These are phyloP conservation scores for Platycercus adscitus DNA, from an alignment of 2,113 vertebrate genomes.

Conservation along the genomic window DNA sequence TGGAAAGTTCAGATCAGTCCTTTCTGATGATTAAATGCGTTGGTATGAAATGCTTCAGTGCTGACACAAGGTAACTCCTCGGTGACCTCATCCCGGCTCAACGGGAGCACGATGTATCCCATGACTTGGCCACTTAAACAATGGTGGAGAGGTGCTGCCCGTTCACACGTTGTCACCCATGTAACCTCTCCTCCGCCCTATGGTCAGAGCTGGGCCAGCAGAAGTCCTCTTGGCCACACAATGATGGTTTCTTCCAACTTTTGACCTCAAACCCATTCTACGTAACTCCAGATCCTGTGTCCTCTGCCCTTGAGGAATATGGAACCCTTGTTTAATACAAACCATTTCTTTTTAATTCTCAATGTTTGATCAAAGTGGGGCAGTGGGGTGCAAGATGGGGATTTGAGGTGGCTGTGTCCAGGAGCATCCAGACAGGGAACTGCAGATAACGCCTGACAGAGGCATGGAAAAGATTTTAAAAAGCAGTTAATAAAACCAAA, in stretches of 20 bases:
- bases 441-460: rapidly evolving
- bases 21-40: not conserved
- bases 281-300: not conserved
- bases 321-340: not conserved
- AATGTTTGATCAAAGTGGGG: not conserved
- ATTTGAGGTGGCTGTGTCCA: not conserved
- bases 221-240: not conserved
- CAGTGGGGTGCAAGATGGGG: not conserved
- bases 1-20: not conserved
- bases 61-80: not conserved
- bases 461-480: not conserved
- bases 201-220: not conserved
- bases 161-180: not conserved
- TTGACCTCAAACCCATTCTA: not conserved
- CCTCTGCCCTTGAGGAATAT: not conserved
- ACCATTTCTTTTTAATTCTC: not conserved
- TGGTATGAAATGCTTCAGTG: not conserved
- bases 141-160: not conserved
- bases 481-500: not conserved
- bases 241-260: not conserved
- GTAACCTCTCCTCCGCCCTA: not conserved
- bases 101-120: rapidly evolving
- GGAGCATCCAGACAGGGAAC: not conserved
- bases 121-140: not conserved
- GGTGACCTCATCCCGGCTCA: not conserved